Base-by-base conservation (phyloP, 2,797 vertebrate genomes). In the Sitta carolinensis region DNA sequence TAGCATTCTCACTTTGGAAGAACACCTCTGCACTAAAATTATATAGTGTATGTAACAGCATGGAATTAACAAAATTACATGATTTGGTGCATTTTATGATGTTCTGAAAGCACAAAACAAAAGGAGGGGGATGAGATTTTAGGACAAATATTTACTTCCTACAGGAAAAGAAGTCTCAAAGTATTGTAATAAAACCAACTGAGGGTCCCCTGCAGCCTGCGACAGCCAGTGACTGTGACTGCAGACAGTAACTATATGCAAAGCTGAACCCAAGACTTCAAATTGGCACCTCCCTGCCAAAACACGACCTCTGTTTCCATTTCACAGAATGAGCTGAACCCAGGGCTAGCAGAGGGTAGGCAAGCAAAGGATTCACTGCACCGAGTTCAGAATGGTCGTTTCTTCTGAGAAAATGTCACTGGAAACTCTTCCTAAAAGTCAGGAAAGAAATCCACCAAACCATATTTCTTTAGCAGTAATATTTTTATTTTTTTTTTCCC, bases 211-310 rank as follows among this genome's bases (percentile, higher is more conserved):
- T 36, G 40, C 11, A 84, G 66, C 17, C 51, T 42, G 25, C 7
- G 7, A 19, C 2, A 67, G 38, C 10, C 83, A 45, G 19, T 22
- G 66, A 40, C 16, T 51, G 17, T 30, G 68, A 48, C 11, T 50
- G 21, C 26, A 66, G 27, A 27, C 16, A 29, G 1, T 0, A 1
- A 21, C 29, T 26, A 2, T 1, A 7, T 7, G 16, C 34, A 80
- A 55, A 82, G 66, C 55, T 57, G 19, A 32, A 27, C 23, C 16
- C 9, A 30, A 43, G 7, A 61, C 29, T 19, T 61, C 61, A 45
- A 19, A 68, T 0, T 34, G 34, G 21, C 19, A 29, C 13, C 29
- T 67, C 67, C 38, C 13, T 67, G 30, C 16, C 7, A 74, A 47
- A 70, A 38, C 20, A 87, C 1, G 16, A 42, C 14, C 7, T 52